Evolutionary conservation across 1,140 invertebrate species (phyloP), one percentile per base, ranked within the genome.

Genomic region (Drosophila guanche): DNA sequence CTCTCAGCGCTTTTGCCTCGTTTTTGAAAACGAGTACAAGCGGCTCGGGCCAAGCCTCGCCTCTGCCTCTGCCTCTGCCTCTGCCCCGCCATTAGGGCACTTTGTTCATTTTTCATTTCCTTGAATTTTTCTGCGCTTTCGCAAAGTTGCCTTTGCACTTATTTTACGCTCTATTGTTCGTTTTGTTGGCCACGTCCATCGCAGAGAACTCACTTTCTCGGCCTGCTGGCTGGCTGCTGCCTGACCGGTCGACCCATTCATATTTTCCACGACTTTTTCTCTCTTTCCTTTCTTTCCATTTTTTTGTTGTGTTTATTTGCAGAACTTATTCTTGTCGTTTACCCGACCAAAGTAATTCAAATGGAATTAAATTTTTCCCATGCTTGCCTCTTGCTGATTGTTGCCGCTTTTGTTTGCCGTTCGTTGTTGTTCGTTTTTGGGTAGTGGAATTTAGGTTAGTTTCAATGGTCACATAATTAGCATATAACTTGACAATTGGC

Each of bases 161-260:
- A 90, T 90, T 90, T 90, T 83, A 86, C 86, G 86, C 62, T 90
- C 88, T 80, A 90, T 90, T 90, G 88, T 88, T 89, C 84, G 68
- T 85, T 89, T 89, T 84, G 79, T 80, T 60, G 84, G 70, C 79
- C 69, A 69, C 61, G 86, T 80, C 71, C 78, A 65, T 76, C 59
- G 68, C 80, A 79, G 63, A 68, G 78, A 53, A 68, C 63, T 73
- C 71, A 73, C 67, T 83, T 66, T 79, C 59, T 69, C 69, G 72
- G 71, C 65, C 77, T 57, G 59, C 58, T 65, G 33, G 48, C 46
- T 53, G 53, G 10, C 16, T 20, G 16, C 16, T 12, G 37, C 53
- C 54, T 52, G 58, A 46, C 53, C 52, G 56, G 54, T 56, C 75
- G 79, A 75, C 78, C 74, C 84, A 86, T 88, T 86, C 78, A 86